These are phyloP conservation scores for Pristionchus fissidentatus DNA, from an alignment of 2,888 invertebrate genomes.

Conservation along the genomic window DNA sequence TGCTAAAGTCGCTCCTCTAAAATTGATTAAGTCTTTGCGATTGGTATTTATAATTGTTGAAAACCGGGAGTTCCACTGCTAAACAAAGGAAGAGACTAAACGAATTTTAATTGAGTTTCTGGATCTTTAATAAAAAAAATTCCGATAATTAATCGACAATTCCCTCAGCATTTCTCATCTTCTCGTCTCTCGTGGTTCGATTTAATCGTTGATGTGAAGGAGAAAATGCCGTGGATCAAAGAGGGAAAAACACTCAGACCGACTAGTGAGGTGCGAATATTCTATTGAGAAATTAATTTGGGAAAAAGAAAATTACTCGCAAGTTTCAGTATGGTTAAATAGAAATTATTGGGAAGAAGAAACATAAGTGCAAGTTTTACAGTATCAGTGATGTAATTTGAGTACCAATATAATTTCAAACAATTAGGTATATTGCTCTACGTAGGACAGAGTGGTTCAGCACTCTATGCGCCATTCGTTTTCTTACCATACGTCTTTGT, in stretches of 20 bases:
- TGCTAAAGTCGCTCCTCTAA: no score
- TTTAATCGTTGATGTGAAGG: background rate
- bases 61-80: background rate
- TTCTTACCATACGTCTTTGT: no score
- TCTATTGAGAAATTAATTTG: no score
- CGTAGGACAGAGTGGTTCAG: no score
- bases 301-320: no score
- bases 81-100: background rate
- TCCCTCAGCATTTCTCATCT: background rate
- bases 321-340: no score
- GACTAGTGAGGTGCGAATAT: background rate
- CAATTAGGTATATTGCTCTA: no score
- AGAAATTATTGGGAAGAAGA: no score
- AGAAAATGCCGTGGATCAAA: conserved; percentile 20
- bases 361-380: background rate
- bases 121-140: background rate
- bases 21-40: no score
- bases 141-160: background rate
- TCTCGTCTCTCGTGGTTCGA: conserved; percentile 1
- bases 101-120: background rate
- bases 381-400: background rate
- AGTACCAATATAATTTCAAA: no score
- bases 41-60: no score
- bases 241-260: conserved; percentile 5
- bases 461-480: no score